Conservation (phyloP, 2,888 invertebrate species). For the Catocala fraxini region DNA sequence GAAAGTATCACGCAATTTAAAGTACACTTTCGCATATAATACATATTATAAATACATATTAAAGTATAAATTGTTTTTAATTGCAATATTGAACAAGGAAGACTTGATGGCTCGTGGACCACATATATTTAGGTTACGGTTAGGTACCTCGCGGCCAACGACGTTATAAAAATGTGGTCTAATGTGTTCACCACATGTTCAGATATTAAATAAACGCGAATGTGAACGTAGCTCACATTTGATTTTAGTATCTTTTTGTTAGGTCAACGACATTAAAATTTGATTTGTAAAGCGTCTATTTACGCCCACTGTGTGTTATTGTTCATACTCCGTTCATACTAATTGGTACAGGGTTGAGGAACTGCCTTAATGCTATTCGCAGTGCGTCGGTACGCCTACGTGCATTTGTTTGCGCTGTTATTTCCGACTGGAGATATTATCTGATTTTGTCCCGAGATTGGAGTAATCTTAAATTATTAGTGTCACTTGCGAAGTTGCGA, state of each 20-base stretch:
- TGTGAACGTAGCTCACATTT: conserved; percentile 8
- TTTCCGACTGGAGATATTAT: conserved; percentile 25
- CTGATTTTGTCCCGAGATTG: conserved; percentile 33
- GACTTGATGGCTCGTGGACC: too few relatives aligned
- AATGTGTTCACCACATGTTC: conserved; percentile 40
- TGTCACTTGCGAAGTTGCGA: conserved; percentile 13
- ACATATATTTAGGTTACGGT: too few relatives aligned
- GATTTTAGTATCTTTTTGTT: conserved; percentile 27
- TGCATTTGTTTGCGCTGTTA: conserved; percentile 29
- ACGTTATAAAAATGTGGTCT: conserved; percentile 3
- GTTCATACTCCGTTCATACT: conserved; percentile 50
- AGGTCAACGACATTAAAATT: conserved; percentile 62
- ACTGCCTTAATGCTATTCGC: conserved; percentile 32
- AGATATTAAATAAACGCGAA: background rate
- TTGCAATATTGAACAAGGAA: too few relatives aligned
- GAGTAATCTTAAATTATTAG: conserved; percentile 34
- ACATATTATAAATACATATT: too few relatives aligned
- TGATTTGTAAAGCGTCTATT: conserved; percentile 55
- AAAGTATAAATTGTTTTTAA: too few relatives aligned
- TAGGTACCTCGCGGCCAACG: too few relatives aligned
- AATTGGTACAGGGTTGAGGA: conserved; percentile 15
- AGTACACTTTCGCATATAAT: too few relatives aligned
- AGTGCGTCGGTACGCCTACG: conserved; percentile 41
- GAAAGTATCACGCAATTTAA: too few relatives aligned
- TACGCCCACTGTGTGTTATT: conserved; percentile 72